Evolutionary conservation across 2,113 vertebrate species (phyloP), one percentile per base, ranked within the genome.

Genomic region (Antennarius striatus): DNA sequence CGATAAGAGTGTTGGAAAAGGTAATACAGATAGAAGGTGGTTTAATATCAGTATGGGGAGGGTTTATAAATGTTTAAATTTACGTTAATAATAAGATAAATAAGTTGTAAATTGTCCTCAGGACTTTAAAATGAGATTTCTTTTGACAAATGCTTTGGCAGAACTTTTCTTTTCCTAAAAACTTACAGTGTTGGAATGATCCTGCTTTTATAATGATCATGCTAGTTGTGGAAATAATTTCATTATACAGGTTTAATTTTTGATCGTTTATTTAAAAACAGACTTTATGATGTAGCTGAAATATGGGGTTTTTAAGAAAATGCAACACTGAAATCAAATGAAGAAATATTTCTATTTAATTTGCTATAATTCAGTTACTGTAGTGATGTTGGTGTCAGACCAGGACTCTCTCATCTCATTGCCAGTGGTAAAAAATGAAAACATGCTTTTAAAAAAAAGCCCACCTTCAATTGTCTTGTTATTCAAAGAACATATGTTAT

Each of bases 391-490:
- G 8, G 46, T 77, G 32, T 61, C 13, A 70, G 40, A 65, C 10
- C 22, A 79, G 47, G 2, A 69, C 71, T 80, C 62, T 71, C 47
- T 72, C 49, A 72, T 50, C 56, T 68, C 42, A 52, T 79, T 80
- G 75, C 78, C 74, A 70, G 45, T 68, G 59, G 56, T 76, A 56
- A 79, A 76, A 83, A 85, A 70, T 69, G 43, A 56, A 65, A 75
- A 70, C 15, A 46, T 63, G 49, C 39, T 40, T 40, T 40, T 1
- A 40, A 40, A 40, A 22, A 22, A 22, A 22, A 22, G 22, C 22
- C 22, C 22, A 22, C 59, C 40, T 51, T 59, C 63, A 70, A 46
- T 68, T 42, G 10, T 46, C 52, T 56, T 55, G 48, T 30, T 72
- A 61, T 80, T 81, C 74, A 82, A 52, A 63, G 67, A 73, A 51